These are phyloP conservation scores for Myiothlypis chrysogaster DNA, from an alignment of 2,797 vertebrate genomes.

Conservation along the genomic window DNA sequence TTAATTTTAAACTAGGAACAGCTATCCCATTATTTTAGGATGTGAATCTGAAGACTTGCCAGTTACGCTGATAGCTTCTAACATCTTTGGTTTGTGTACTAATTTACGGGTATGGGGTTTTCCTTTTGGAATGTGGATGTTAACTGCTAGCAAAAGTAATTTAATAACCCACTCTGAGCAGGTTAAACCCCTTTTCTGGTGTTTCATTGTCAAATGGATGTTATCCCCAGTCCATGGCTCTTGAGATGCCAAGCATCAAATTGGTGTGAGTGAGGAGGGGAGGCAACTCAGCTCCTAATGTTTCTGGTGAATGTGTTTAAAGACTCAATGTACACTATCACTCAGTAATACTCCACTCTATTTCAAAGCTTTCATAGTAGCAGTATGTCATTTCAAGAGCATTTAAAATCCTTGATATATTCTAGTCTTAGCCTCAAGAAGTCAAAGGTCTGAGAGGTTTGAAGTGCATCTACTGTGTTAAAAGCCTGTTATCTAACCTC, in stretches of 20 bases:
- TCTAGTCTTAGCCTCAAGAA: slow-evolving; percentile 50
- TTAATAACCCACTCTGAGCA: not conserved
- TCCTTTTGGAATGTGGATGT: not conserved
- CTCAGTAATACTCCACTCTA: not conserved
- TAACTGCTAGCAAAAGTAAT: not conserved
- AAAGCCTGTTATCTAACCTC: slow-evolving; percentile 62
- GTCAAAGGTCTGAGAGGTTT: slow-evolving; percentile 63
- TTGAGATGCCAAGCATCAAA: not conserved
- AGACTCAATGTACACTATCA: not conserved
- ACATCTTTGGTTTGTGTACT: not conserved
- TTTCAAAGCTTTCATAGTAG: slow-evolving; percentile 1
- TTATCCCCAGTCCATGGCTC: not conserved
- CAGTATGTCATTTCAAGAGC: slow-evolving; percentile 41
- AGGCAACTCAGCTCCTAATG: not conserved
- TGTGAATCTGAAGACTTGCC: not conserved
- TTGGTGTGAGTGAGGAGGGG: not conserved
- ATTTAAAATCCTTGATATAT: slow-evolving; percentile 55
- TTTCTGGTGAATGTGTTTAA: not conserved
- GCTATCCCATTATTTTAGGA: slow-evolving; percentile 23
- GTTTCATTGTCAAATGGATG: not conserved
- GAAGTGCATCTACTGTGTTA: slow-evolving; percentile 62
- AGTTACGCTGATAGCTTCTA: not conserved
- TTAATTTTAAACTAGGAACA: not conserved
- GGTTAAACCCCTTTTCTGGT: not conserved
- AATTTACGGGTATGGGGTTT: not conserved